Percentiles rank a stretch among this genome's conserved stretches.
Evolutionary conservation across 2,888 invertebrate species (phyloP).

Genomic region (Mactromeris polynyma): DNA sequence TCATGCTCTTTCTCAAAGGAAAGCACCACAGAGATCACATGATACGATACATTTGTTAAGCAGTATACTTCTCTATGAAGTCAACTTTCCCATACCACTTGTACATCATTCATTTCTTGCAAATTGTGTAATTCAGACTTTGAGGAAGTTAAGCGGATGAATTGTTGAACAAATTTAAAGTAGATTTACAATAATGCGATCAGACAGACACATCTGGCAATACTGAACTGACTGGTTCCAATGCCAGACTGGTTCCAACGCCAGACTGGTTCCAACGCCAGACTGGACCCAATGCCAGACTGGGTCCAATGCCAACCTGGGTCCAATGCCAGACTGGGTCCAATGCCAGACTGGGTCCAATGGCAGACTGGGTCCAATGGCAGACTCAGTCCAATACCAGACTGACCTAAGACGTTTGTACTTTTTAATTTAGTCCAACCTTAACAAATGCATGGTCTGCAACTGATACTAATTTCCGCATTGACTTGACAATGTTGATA

Average conservation of each 20-base stretch:
- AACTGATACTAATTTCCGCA: not conserved
- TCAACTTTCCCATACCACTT: slow-evolving; percentile 18
- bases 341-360: not conserved
- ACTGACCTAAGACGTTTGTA: not conserved
- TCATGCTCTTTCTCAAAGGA: no score
- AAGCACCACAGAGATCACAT: not conserved
- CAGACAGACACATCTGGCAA: slow-evolving; percentile 30
- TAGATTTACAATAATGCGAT: slow-evolving; percentile 21
- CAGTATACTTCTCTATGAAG: slow-evolving; percentile 1
- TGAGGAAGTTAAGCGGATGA: not conserved
- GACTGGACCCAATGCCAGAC: not conserved
- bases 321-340: no score
- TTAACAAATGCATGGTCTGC: not conserved
- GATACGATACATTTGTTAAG: not conserved
- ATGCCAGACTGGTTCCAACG: not conserved
- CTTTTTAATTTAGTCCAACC: not conserved
- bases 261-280: no score
- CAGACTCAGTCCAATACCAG: not conserved
- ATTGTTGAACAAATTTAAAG: slow-evolving; percentile 17
- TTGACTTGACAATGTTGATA: not conserved
- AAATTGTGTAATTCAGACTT: slow-evolving; percentile 25
- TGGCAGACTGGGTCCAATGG: not conserved
- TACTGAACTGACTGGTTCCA: not conserved
- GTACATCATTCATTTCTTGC: slow-evolving; percentile 24
- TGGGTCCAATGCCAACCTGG: not conserved